These are phyloP conservation scores for Agelaius tricolor DNA, from an alignment of 2,113 vertebrate species.

Conservation along the genomic window DNA sequence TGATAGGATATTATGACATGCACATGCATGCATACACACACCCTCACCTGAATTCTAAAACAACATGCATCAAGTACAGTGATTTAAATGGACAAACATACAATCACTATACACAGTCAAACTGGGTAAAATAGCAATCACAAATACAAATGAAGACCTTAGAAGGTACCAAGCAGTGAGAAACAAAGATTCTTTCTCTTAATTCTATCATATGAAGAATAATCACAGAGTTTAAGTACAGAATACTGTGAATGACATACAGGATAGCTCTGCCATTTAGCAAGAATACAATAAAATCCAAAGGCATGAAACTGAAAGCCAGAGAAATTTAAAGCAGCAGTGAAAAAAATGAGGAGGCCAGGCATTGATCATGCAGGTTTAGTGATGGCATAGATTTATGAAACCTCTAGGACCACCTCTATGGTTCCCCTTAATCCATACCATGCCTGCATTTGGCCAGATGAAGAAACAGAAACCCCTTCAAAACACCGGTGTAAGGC, in stretches of 20 bases:
- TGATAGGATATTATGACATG: neutral
- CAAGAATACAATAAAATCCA: neutral
- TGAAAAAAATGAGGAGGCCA: neutral
- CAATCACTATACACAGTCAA: neutral
- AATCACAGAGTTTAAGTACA: neutral
- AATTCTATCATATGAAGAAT: neutral
- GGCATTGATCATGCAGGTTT: neutral
- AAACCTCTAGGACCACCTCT: neutral
- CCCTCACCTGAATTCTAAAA: neutral
- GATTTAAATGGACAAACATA: neutral
- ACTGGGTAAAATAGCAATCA: neutral
- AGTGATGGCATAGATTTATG: neutral
- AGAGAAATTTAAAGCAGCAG: neutral
- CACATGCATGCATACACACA: neutral
- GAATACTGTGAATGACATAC: neutral
- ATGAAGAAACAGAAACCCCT: neutral
- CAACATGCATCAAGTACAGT: neutral
- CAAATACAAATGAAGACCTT: neutral
- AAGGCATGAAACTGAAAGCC: neutral
- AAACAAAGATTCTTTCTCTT: neutral
- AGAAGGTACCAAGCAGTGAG: neutral
- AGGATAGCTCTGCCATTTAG: neutral
- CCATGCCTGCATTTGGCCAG: neutral
- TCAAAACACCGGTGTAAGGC: neutral
- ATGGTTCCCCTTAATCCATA: neutral